phyloP scores from a whole-genome alignment of 1,140 invertebrate species.

The Drosophila aff. region DNA sequence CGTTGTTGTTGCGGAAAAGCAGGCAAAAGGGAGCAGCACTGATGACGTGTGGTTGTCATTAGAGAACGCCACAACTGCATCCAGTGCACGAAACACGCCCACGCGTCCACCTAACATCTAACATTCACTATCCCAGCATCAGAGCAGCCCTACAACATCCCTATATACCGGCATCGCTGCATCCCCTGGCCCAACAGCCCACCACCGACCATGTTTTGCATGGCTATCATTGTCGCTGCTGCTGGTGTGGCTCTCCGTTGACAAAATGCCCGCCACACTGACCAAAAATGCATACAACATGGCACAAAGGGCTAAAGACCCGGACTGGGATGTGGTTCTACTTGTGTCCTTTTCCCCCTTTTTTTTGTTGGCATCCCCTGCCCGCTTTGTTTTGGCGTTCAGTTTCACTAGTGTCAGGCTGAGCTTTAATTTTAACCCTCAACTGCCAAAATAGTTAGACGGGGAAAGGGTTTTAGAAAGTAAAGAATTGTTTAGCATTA shows the following conservation, averaged over 20 bases:
- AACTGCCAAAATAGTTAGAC: not conserved
- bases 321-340: constrained; percentile 11
- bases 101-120: constrained; percentile 15
- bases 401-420: not conserved
- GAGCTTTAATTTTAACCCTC: constrained; percentile 35
- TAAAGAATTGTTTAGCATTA: not conserved
- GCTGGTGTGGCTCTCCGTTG: constrained; percentile 27
- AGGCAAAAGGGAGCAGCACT: constrained; percentile 45
- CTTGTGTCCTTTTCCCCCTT: not conserved
- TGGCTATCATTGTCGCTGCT: constrained; percentile 55
- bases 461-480: not conserved
- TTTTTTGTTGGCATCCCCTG: not conserved
- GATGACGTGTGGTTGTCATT: constrained; percentile 82
- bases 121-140: not conserved
- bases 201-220: constrained; percentile 64
- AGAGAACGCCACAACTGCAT: constrained; percentile 60
- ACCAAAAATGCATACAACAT: constrained; percentile 78
- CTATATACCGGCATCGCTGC: not conserved
- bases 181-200: not conserved
- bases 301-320: constrained; percentile 41
- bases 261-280: constrained; percentile 68
- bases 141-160: too few species aligned
- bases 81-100: constrained; percentile 10
- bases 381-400: constrained; percentile 30
- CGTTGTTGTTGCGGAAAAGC: constrained; percentile 16